Conservation (phyloP, 2,113 vertebrate genomes). For the Brienomyrus longianalis region DNA sequence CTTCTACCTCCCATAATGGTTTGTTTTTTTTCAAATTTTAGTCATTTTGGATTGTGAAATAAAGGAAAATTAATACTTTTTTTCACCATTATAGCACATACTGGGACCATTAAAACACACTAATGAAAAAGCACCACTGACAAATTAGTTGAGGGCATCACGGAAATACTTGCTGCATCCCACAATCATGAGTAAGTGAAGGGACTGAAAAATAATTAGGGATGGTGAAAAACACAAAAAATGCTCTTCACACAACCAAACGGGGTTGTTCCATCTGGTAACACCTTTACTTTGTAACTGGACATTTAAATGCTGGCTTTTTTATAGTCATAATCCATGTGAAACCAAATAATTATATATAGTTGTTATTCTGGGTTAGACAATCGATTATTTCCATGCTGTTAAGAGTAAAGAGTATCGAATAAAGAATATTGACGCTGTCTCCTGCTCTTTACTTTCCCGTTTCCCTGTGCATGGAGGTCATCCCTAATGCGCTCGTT, state of each 20-base stretch:
- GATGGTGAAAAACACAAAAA: not conserved
- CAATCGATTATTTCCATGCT: slow-evolving; percentile 16
- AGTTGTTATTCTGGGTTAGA: slow-evolving; percentile 10
- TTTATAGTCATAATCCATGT: not conserved
- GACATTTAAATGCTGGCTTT: slow-evolving; percentile 11
- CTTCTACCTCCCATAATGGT: not conserved
- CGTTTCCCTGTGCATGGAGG: not conserved
- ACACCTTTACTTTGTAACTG: not conserved
- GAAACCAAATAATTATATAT: slow-evolving; percentile 1
- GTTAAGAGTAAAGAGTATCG: slow-evolving; percentile 1
- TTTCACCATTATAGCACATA: not conserved
- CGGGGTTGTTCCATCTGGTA: not conserved
- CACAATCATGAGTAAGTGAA: not conserved
- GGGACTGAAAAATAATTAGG: not conserved
- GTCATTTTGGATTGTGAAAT: not conserved
- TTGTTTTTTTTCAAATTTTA: not conserved
- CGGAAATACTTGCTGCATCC: not conserved
- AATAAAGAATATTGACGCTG: slow-evolving; percentile 12
- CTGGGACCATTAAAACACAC: not conserved
- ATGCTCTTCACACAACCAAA: not conserved
- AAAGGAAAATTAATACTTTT: slow-evolving; percentile 4
- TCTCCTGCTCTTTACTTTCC: not conserved
- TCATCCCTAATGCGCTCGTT: not conserved
- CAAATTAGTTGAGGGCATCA: not conserved
- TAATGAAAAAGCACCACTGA: not conserved